Conservation (phyloP, 1,140 invertebrate species). For the Pseudomyrmex gracilis region DNA sequence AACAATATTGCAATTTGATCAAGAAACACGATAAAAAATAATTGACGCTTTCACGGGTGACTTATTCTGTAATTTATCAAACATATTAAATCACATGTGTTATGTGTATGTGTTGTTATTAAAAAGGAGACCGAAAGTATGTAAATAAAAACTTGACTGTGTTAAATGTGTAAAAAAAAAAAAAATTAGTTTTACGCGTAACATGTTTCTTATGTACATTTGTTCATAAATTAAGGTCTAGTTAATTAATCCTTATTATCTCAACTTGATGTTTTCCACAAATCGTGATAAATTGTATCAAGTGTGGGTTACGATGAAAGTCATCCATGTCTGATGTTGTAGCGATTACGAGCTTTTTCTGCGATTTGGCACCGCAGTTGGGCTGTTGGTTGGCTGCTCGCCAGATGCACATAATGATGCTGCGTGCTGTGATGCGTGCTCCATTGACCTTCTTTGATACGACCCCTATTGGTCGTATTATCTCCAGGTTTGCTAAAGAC, state of each 20-base stretch:
- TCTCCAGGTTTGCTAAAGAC: constrained; percentile 95
- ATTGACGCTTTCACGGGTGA: not conserved
- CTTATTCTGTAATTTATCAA: not conserved
- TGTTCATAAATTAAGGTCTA: constrained; percentile 27
- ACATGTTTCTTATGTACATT: not conserved
- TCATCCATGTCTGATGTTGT: constrained; percentile 84
- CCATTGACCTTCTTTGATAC: constrained; percentile 95
- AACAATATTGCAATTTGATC: constrained; percentile 45
- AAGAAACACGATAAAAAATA: constrained; percentile 15
- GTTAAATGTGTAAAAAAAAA: constrained; percentile 1
- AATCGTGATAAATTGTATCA: constrained; percentile 18
- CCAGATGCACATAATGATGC: constrained; percentile 91
- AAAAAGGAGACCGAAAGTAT: not conserved
- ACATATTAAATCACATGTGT: not conserved
- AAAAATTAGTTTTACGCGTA: constrained; percentile 6
- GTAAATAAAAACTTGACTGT: constrained; percentile 18
- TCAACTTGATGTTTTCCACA: constrained; percentile 20
- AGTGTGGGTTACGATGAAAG: constrained; percentile 71
- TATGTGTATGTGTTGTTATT: too few species aligned
- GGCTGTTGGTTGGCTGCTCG: constrained; percentile 91
- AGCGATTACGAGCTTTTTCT: constrained; percentile 89
- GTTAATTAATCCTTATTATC: constrained; percentile 31
- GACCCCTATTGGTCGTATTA: constrained; percentile 94
- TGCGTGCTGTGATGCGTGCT: constrained; percentile 91
- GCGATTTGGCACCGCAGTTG: constrained; percentile 90